Percentiles rank a stretch among this genome's conserved stretches.
Evolutionary conservation across 2,113 vertebrate genomes (phyloP).

Genomic region (Nettapus auritus): DNA sequence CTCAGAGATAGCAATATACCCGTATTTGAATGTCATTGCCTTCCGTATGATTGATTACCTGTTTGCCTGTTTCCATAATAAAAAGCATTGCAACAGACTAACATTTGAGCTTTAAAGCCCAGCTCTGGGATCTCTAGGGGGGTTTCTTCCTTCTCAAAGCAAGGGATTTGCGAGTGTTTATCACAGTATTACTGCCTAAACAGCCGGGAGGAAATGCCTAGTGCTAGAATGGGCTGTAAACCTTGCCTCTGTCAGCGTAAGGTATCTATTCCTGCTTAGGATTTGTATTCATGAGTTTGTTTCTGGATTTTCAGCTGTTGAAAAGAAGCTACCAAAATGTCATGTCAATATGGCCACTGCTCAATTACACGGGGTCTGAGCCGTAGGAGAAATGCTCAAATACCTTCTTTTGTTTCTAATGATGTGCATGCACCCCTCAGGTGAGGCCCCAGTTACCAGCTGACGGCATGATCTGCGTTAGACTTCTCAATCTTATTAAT

Average conservation of each 20-base stretch:
- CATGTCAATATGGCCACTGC: rapidly evolving
- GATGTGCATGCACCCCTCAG: neutral
- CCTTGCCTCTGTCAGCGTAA: neutral
- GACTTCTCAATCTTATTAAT: neutral
- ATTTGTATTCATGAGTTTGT: neutral
- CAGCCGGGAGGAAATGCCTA: neutral
- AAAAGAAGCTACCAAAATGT: neutral
- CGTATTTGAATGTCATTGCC: neutral
- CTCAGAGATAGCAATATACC: neutral
- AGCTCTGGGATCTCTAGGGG: neutral
- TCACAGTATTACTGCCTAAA: neutral
- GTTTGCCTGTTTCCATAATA: neutral
- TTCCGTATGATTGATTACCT: neutral
- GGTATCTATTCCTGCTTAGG: neutral
- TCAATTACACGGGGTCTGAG: neutral
- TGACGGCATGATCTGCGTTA: neutral
- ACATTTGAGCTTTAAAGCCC: neutral
- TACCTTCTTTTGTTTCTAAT: neutral
- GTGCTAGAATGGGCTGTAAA: neutral
- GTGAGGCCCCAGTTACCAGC: neutral
- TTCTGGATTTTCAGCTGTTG: neutral
- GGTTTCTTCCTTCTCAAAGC: neutral
- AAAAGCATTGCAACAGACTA: neutral
- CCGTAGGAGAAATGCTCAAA: neutral
- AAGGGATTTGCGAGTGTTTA: neutral